Base-by-base conservation (phyloP, 2,797 vertebrate species). In the Tokudaia tokunoshimensis region DNA sequence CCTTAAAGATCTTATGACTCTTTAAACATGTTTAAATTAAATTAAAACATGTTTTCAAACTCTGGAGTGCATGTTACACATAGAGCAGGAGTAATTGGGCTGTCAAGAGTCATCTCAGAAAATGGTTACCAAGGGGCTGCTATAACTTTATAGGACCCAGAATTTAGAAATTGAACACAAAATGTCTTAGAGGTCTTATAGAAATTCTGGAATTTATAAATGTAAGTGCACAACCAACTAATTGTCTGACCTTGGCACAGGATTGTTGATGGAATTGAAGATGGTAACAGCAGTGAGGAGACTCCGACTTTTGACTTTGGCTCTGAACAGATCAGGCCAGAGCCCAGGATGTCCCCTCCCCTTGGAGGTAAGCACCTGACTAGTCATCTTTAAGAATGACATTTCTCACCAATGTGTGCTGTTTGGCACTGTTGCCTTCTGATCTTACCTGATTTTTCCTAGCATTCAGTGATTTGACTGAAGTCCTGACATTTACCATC, bases 241-340 rank as follows among this genome's bases (percentile, higher is more conserved):
- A 88, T 61, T 47, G 65, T 26, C 0, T 1, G 94, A 97, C 94
- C 97, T 97, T 92, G 55, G 92, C 97, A 97, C 92, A 99, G 99
- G 97, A 98, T 99, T 97, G 99, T 99, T 6, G 99, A 99, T 97
- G 99, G 99, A 55, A 99, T 98, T 97, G 99, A 99, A 98, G 99
- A 99, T 91, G 96, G 98, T 84, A 98, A 97, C 78, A 98, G 95
- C 70, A 98, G 97, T 24, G 99, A 98, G 94, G 98, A 98, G 97
- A 98, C 96, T 74, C 98, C 99, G 97, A 97, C 97, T n/a, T 99
- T 99, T 96, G 99, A 99, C 92, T 99, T 99, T 96, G 98, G 97
- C 89, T 98, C 98, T 93, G 98, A 99, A 94, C 98, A 98, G 93
- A 87, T 98, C 55, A 98, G 96, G 41, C 98, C 98, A 19, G 98